Evolutionary conservation across 2,888 invertebrate genomes (phyloP).

Genomic region (Hyalella azteca): DNA sequence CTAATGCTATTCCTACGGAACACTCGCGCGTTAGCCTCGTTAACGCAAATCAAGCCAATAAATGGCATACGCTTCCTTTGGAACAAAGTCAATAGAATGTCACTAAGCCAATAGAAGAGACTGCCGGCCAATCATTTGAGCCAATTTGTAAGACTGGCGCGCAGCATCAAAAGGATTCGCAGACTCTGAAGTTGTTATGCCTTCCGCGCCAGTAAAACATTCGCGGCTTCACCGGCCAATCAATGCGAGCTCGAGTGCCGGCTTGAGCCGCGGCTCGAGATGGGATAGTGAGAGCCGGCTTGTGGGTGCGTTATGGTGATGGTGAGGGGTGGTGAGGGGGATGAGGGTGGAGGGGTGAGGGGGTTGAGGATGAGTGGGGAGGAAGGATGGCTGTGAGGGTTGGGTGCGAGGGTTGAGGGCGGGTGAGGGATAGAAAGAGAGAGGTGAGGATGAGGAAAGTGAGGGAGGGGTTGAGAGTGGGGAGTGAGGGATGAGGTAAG

Average conservation of each 20-base stretch:
- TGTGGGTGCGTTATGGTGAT: no score
- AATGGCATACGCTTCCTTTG: no score
- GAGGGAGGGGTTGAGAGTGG: not conserved
- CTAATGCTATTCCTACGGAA: no score
- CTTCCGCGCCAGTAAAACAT: not conserved
- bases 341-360: no score
- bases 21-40: no score
- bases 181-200: constrained; percentile 6
- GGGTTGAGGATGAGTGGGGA: not conserved
- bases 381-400: not conserved
- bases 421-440: not conserved
- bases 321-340: no score
- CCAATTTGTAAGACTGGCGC: constrained; percentile 22
- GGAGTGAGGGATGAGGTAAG: not conserved
- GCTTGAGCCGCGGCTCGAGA: not conserved
- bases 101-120: not conserved
- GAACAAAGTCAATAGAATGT: constrained; percentile 5
- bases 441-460: not conserved
- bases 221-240: not conserved
- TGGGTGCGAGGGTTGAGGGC: not conserved
- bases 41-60: no score
- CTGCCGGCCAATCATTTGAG: not conserved
- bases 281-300: no score
- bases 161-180: constrained; percentile 5
- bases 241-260: not conserved